Conservation (phyloP, 2,888 invertebrate genomes). For the Xylocampa areola region DNA sequence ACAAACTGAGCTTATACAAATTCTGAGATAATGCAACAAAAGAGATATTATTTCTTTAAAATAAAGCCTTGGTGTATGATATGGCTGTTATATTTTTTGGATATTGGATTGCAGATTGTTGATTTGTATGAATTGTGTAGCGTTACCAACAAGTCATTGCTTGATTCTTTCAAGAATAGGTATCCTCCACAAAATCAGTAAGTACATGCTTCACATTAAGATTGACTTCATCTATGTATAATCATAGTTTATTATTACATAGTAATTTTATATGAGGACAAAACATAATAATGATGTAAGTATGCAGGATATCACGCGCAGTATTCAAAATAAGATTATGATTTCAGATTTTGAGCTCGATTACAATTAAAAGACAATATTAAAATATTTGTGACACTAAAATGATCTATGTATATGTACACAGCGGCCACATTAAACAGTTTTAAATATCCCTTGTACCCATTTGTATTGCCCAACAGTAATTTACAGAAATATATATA, state of each 20-base stretch:
- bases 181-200: constrained; percentile 16
- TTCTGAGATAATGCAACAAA: too few species aligned
- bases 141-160: too few species aligned
- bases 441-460: constrained; percentile 30
- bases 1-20: too few species aligned
- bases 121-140: too few species aligned
- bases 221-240: constrained; percentile 38
- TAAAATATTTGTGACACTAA: constrained; percentile 48
- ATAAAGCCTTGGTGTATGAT: too few species aligned
- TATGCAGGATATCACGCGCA: constrained; percentile 23
- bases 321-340: constrained; percentile 33
- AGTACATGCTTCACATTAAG: constrained; percentile 20
- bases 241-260: constrained; percentile 36
- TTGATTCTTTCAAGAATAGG: too few species aligned
- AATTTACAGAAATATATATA: constrained; percentile 46
- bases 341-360: constrained; percentile 47
- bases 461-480: constrained; percentile 29
- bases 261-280: constrained; percentile 16
- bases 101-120: too few species aligned
- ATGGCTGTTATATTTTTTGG: too few species aligned
- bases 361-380: constrained; percentile 26
- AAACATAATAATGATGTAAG: constrained; percentile 26
- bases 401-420: constrained; percentile 31
- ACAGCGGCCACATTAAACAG: constrained; percentile 22
- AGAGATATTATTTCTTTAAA: too few species aligned